phyloP scores from a whole-genome alignment of 2,888 invertebrate genomes.

The Poecilobothrus nobilitatus region DNA sequence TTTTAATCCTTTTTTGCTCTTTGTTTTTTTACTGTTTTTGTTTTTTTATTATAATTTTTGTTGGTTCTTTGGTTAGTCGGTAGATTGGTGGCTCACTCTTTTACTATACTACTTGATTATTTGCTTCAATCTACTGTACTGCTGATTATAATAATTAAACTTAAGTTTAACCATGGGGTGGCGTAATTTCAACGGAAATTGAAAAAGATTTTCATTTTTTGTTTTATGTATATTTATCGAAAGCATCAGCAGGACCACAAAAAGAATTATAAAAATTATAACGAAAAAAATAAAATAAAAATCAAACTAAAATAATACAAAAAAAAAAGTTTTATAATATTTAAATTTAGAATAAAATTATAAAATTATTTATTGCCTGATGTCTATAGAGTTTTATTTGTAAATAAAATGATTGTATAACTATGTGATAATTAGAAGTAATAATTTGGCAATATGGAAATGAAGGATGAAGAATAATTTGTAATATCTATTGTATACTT shows the following conservation, averaged over 20 bases:
- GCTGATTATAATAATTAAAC: conserved; percentile 4
- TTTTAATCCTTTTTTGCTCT: background rate
- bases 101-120: background rate
- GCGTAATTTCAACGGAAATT: conserved; percentile 4
- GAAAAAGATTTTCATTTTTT: background rate
- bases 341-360: too few relatives aligned
- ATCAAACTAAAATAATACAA: background rate
- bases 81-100: background rate
- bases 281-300: background rate
- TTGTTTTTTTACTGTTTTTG: background rate
- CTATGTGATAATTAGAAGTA: too few relatives aligned
- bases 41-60: background rate
- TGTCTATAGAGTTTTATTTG: too few relatives aligned
- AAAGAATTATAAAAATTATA: background rate
- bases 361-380: too few relatives aligned
- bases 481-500: too few relatives aligned
- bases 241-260: background rate
- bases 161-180: background rate
- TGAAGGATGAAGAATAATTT: too few relatives aligned
- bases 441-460: too few relatives aligned
- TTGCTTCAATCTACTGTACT: background rate
- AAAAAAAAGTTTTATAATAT: too few relatives aligned
- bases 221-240: too few relatives aligned
- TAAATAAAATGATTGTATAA: too few relatives aligned
- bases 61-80: too few relatives aligned